Conservation (phyloP, 2,113 vertebrate genomes). For the Antechinus flavipes region DNA sequence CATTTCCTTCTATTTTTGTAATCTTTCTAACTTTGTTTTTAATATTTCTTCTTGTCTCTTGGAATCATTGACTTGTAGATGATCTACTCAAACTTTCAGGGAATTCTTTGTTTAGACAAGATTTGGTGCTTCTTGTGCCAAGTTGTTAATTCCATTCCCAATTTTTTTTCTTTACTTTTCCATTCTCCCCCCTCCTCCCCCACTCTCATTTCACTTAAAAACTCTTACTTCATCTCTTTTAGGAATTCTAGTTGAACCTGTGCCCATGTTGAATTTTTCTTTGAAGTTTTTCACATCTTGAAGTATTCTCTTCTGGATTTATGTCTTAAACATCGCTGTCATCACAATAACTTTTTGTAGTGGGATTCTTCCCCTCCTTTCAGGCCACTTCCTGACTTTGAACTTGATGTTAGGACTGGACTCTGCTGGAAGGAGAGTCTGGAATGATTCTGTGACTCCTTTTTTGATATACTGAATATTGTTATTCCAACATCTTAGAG, state of each 20-base stretch:
- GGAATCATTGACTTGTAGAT: not conserved
- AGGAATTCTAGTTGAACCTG: not conserved
- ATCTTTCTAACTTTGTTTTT: not conserved
- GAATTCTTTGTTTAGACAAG: not conserved
- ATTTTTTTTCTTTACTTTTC: not conserved
- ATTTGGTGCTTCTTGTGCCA: not conserved
- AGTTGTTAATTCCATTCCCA: not conserved
- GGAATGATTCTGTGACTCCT: not conserved
- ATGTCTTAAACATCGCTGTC: not conserved
- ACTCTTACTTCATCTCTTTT: not conserved
- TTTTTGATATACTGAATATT: not conserved
- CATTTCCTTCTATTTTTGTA: not conserved
- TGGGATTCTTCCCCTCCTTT: not conserved
- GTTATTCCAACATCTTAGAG: not conserved
- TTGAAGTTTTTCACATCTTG: not conserved
- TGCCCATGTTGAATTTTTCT: not conserved
- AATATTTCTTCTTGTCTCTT: not conserved
- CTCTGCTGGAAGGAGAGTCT: not conserved
- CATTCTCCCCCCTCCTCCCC: not conserved
- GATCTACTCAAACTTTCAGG: not conserved
- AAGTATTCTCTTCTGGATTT: not conserved
- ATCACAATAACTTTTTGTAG: not conserved
- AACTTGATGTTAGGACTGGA: not conserved
- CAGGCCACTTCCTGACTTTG: not conserved
- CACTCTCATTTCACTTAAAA: not conserved